These are phyloP conservation scores for Sciurus vulgaris DNA, from an alignment of 2,797 vertebrate species.

Conservation along the genomic window DNA sequence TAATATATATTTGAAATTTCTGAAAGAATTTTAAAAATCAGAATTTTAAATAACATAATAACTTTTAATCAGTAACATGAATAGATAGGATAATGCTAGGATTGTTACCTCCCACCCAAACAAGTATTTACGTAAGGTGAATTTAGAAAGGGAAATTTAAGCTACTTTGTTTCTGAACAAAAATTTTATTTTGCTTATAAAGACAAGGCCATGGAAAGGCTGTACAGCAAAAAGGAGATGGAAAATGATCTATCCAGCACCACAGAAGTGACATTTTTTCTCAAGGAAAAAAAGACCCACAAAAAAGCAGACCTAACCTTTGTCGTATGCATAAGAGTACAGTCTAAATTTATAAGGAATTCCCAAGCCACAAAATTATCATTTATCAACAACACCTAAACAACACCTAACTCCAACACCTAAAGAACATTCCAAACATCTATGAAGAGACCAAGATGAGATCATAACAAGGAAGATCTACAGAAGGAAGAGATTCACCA, in stretches of 20 bases:
- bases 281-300: neutral
- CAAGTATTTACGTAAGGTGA: neutral
- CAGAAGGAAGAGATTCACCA: neutral
- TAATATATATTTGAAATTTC: neutral
- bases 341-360: conserved; percentile 28
- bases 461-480: neutral
- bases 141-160: neutral
- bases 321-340: neutral
- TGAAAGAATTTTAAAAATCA: conserved; percentile 6
- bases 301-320: neutral
- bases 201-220: neutral
- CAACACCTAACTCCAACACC: no score
- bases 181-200: neutral
- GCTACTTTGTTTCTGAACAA: neutral
- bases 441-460: neutral
- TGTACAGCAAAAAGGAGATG: neutral
- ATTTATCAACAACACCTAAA: neutral
- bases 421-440: neutral
- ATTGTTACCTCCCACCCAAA: neutral
- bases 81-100: conserved; percentile 23
- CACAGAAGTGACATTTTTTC: neutral
- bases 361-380: neutral
- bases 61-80: neutral
- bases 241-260: neutral
- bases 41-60: conserved; percentile 4